These are phyloP conservation scores for Acleris cristana DNA, from an alignment of 2,888 invertebrate species.

Conservation along the genomic window DNA sequence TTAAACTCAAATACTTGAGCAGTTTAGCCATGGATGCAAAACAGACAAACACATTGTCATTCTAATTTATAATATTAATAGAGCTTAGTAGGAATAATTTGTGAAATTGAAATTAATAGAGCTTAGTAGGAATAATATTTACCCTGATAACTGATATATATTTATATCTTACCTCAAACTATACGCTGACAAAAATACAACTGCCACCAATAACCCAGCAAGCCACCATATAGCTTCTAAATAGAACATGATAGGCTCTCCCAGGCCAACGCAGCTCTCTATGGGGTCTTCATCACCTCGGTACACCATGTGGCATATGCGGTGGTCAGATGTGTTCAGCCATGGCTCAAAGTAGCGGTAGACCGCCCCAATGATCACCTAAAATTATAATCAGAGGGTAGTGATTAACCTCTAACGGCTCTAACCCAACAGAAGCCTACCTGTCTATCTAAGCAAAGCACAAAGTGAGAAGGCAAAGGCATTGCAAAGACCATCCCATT, in stretches of 20 bases:
- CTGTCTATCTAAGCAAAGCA: too few species aligned
- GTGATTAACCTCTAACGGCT: too few species aligned
- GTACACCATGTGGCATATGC: constrained; percentile 79
- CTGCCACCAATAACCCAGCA: constrained; percentile 88
- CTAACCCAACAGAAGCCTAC: too few species aligned
- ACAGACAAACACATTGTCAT: constrained; percentile 11
- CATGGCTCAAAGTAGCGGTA: constrained; percentile 68
- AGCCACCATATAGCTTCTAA: constrained; percentile 89
- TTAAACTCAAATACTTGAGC: too few species aligned
- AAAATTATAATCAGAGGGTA: constrained; percentile 42
- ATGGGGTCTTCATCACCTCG: constrained; percentile 86
- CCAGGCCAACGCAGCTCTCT: constrained; percentile 90
- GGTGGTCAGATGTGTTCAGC: constrained; percentile 58
- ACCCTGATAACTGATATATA: too few species aligned
- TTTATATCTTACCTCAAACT: constrained; percentile 82
- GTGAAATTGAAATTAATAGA: too few species aligned
- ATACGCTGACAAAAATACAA: constrained; percentile 87
- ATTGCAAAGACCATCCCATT: too few species aligned
- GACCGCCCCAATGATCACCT: constrained; percentile 70
- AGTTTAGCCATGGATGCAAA: too few species aligned
- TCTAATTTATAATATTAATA: not conserved
- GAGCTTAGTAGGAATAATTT: too few species aligned
- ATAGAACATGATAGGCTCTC: constrained; percentile 93
- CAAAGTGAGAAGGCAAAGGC: too few species aligned
- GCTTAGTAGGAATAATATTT: too few species aligned